Evolutionary conservation across 1,140 invertebrate species (phyloP).

Genomic region (Odontomachus brunneus): DNA sequence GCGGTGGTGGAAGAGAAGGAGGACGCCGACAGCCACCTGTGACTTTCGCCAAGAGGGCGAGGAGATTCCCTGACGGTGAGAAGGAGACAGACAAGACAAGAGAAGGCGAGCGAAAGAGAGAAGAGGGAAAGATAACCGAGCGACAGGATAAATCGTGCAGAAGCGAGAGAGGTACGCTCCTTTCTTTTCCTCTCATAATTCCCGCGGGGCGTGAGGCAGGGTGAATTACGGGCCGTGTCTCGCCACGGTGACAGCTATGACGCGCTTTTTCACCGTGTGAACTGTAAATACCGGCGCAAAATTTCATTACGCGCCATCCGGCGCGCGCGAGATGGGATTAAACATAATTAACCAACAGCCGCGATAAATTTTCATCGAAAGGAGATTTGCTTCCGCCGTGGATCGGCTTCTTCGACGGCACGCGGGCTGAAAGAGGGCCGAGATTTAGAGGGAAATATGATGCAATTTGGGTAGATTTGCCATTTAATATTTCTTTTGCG

Average conservation of each 20-base stretch:
- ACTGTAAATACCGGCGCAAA: slow-evolving; percentile 40
- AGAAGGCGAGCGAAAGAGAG: neutral
- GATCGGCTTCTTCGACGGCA: too few relatives aligned
- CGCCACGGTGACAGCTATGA: slow-evolving; percentile 13
- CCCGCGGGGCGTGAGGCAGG: neutral
- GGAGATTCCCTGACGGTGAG: neutral
- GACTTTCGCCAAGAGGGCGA: slow-evolving; percentile 23
- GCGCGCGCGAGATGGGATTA: slow-evolving; percentile 13
- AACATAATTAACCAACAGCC: slow-evolving; percentile 3
- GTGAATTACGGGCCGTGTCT: slow-evolving; percentile 30
- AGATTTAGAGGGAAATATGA: too few relatives aligned
- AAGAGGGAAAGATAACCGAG: neutral
- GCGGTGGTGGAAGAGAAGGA: neutral
- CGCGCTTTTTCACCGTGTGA: slow-evolving; percentile 37
- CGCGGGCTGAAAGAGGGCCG: too few relatives aligned
- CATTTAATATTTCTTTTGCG: too few relatives aligned
- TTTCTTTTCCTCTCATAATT: slow-evolving; percentile 24
- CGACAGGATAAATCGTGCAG: slow-evolving; percentile 15
- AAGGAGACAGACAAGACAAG: too few relatives aligned
- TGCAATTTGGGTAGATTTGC: too few relatives aligned
- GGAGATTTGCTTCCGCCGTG: neutral
- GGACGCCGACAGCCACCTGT: slow-evolving; percentile 32
- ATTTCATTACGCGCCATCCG: slow-evolving; percentile 31
- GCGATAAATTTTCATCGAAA: slow-evolving; percentile 26
- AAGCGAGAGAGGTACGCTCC: slow-evolving; percentile 10